These are phyloP conservation scores for Pasiphila rectangulata DNA, from an alignment of 2,888 invertebrate species.

Conservation along the genomic window DNA sequence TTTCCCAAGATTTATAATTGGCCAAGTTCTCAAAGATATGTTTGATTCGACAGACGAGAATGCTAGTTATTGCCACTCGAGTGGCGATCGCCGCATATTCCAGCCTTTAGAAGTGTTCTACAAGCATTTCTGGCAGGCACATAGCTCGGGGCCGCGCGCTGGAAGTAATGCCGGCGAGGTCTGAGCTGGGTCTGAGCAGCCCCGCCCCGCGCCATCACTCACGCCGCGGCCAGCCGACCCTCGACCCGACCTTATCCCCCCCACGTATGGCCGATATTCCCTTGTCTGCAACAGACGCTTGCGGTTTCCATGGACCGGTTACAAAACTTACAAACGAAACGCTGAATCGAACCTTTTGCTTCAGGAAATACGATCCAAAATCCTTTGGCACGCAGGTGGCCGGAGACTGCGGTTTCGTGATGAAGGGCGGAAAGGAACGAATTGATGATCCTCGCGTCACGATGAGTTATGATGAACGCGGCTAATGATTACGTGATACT, in stretches of 20 bases:
- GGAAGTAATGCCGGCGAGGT: neutral
- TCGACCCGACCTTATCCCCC: neutral
- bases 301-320: conserved; percentile 8
- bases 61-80: too few species aligned
- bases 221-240: too few species aligned
- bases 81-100: too few species aligned
- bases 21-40: too few species aligned
- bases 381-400: neutral
- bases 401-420: conserved; percentile 12
- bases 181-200: too few species aligned
- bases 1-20: too few species aligned
- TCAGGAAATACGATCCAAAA: neutral
- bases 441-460: conserved; percentile 28
- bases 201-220: conserved; percentile 4
- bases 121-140: too few species aligned
- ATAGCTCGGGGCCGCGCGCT: neutral
- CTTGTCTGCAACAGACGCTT: conserved; percentile 4
- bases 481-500: conserved; percentile 5
- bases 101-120: too few species aligned
- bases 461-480: conserved; percentile 19
- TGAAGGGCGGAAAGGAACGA: conserved; percentile 24
- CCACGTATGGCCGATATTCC: neutral
- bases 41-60: too few species aligned
- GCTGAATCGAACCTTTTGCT: neutral
- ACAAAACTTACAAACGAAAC: neutral